Conservation (phyloP, 2,888 invertebrate species). For the Pammene aurita region DNA sequence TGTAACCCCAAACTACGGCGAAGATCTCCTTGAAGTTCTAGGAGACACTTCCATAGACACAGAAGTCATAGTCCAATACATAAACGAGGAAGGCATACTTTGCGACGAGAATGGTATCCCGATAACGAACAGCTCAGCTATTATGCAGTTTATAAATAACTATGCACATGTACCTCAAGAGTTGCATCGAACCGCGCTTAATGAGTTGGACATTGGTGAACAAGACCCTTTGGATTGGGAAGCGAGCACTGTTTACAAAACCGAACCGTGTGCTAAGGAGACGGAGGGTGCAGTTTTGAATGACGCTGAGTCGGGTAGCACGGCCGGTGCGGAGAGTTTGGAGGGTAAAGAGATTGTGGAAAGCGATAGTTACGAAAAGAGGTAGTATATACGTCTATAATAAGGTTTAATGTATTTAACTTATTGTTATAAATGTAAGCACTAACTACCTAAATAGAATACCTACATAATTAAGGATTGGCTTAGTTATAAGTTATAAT, state of each 20-base stretch:
- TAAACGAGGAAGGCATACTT: slow-evolving; percentile 23
- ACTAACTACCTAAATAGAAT: no score
- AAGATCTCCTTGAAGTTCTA: slow-evolving; percentile 2
- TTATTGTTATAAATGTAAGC: no score
- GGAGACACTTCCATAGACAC: not conserved
- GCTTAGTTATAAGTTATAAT: no score
- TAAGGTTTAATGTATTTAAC: no score
- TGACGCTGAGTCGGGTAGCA: not conserved
- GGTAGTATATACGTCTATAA: not conserved
- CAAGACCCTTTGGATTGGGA: slow-evolving; percentile 10
- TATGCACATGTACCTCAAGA: slow-evolving; percentile 3
- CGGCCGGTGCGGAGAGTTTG: not conserved
- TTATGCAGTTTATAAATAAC: slow-evolving; percentile 32
- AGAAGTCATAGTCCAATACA: slow-evolving; percentile 31
- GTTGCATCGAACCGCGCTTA: slow-evolving; percentile 10
- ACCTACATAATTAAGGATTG: no score
- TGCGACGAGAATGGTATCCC: slow-evolving; percentile 31
- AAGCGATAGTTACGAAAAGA: not conserved
- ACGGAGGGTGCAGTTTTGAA: not conserved
- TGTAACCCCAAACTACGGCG: not conserved
- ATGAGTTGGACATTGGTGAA: slow-evolving; percentile 13
- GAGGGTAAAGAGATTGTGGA: not conserved
- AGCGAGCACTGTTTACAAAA: not conserved
- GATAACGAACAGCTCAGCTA: slow-evolving; percentile 26
- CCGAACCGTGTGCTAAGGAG: not conserved